Evolutionary conservation across 2,797 vertebrate species (phyloP).

Genomic region (Tragopan temminckii): DNA sequence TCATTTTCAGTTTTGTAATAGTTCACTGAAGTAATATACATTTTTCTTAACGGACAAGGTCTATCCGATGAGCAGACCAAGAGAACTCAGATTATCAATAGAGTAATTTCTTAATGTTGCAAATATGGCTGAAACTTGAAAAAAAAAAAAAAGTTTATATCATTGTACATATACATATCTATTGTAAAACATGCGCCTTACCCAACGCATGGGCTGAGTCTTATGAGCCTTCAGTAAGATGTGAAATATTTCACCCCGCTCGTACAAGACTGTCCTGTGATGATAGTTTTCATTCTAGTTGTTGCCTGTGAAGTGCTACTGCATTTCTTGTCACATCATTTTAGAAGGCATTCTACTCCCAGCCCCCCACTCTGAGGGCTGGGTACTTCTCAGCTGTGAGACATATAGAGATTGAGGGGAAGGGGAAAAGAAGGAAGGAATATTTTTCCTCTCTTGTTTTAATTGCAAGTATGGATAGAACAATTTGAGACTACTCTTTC

Average conservation of each 20-base stretch:
- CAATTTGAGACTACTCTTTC: not conserved
- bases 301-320: not conserved
- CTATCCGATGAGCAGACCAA: not conserved
- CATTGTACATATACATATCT: not conserved
- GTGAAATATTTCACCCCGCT: conserved; percentile 1
- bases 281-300: not conserved
- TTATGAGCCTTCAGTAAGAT: not conserved
- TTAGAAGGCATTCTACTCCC: conserved; percentile 11
- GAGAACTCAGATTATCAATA: not conserved
- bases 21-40: not conserved
- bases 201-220: not conserved
- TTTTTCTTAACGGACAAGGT: not conserved
- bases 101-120: not conserved
- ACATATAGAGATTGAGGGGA: rapidly evolving
- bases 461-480: conserved; percentile 9
- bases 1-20: not conserved
- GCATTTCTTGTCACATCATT: not conserved
- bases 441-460: conserved; percentile 2
- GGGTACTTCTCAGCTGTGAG: not conserved
- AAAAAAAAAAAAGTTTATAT: not conserved
- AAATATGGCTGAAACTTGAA: not conserved
- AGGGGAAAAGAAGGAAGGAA: not conserved
- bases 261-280: not conserved
- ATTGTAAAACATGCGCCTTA: not conserved
- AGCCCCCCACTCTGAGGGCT: not conserved